Percentiles rank a stretch among this genome's conserved stretches.
These are phyloP conservation scores for Clarias magur DNA, from an alignment of 2,113 vertebrate genomes.

Conservation along the genomic window DNA sequence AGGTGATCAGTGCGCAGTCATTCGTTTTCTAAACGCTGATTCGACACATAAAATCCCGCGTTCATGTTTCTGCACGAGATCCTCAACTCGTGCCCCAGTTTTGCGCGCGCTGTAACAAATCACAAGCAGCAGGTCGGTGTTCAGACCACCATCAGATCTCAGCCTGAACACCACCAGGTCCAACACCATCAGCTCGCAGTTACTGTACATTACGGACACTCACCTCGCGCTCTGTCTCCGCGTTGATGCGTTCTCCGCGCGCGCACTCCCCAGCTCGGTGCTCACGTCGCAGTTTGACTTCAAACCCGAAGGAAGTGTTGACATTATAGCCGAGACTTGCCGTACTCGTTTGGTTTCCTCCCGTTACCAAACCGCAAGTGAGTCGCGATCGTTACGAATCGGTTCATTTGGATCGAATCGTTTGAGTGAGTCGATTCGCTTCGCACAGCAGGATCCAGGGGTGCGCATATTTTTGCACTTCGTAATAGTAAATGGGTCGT, in stretches of 20 bases:
- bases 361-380: not conserved
- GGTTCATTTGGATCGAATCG: not conserved
- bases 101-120: not conserved
- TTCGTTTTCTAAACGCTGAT: not conserved
- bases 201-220: not conserved
- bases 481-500: not conserved
- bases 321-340: conserved; percentile 48
- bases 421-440: conserved; percentile 1
- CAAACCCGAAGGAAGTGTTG: conserved; percentile 27
- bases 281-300: conserved; percentile 30
- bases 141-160: not conserved
- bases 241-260: not conserved
- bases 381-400: not conserved
- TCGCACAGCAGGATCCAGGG: not conserved
- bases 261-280: not conserved
- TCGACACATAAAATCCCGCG: not conserved
- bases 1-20: not conserved
- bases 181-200: not conserved
- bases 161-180: not conserved
- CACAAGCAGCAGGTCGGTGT: not conserved
- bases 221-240: not conserved
- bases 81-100: not conserved
- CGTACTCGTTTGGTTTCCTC: conserved; percentile 44
- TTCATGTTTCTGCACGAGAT: not conserved
- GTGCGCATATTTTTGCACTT: too few species aligned